These are phyloP conservation scores for Piezodorus guildinii DNA, from an alignment of 1,140 invertebrate genomes.

Conservation along the genomic window DNA sequence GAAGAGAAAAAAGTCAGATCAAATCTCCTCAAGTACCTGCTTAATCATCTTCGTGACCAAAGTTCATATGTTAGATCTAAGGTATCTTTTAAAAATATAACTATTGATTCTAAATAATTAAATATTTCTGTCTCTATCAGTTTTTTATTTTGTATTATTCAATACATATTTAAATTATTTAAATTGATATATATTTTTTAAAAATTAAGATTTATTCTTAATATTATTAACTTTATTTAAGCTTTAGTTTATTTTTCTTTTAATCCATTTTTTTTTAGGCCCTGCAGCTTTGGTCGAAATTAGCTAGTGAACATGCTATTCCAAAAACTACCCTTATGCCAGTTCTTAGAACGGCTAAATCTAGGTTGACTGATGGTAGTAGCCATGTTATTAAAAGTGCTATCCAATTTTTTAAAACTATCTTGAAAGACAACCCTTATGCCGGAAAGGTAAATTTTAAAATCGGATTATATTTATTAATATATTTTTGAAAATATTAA, in stretches of 20 bases:
- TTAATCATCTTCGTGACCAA: conserved; percentile 71
- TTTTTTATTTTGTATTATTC: too few relatives aligned
- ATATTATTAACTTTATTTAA: too few relatives aligned
- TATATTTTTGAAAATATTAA: too few relatives aligned
- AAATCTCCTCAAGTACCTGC: conserved; percentile 56
- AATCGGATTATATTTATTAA: too few relatives aligned
- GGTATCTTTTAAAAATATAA: conserved; percentile 33
- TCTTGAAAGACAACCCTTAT: conserved; percentile 28
- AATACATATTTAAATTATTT: too few relatives aligned
- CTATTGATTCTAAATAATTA: not conserved
- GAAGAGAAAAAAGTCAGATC: conserved; percentile 51
- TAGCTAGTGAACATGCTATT: conserved; percentile 26
- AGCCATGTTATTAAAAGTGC: conserved; percentile 29
- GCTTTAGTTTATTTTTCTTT: not conserved
- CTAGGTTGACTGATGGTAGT: conserved; percentile 29
- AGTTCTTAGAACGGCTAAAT: conserved; percentile 24
- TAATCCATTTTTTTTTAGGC: conserved; percentile 23
- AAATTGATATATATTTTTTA: too few relatives aligned
- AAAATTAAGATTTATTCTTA: too few relatives aligned
- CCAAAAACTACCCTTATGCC: conserved; percentile 23
- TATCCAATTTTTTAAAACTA: conserved; percentile 27
- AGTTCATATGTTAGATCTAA: conserved; percentile 74
- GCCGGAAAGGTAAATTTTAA: conserved; percentile 26
- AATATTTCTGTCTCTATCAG: not conserved
- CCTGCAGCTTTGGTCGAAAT: conserved; percentile 27